Conservation (phyloP, 1,140 invertebrate species). For the Sitobion miscanthi region DNA sequence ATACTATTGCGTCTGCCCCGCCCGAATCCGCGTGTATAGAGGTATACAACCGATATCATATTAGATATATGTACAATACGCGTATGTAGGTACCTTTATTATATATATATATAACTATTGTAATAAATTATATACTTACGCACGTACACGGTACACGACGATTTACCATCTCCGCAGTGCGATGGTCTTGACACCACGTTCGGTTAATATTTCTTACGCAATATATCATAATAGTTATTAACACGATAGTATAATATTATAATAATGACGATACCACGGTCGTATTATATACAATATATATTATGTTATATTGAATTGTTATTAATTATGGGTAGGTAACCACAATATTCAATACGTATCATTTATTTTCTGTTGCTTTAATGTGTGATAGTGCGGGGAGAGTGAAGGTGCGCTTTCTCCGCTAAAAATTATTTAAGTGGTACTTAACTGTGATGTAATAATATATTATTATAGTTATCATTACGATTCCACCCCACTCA, state of each 20-base stretch:
- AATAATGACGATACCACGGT: background rate
- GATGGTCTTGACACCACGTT: background rate
- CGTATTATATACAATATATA: background rate
- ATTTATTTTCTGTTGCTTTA: too few species aligned
- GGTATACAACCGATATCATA: background rate
- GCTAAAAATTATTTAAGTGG: too few species aligned
- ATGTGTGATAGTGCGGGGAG: too few species aligned
- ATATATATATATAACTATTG: too few species aligned
- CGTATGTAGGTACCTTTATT: background rate
- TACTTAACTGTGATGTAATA: too few species aligned
- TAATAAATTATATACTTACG: background rate
- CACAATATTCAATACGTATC: too few species aligned
- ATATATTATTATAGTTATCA: too few species aligned
- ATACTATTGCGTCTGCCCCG: background rate
- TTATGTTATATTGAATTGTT: too few species aligned
- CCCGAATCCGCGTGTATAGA: background rate
- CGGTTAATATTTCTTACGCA: background rate
- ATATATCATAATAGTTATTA: constrained; percentile 1
- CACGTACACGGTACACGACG: background rate
- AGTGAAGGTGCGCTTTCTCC: too few species aligned
- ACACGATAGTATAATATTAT: background rate
- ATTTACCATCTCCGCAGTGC: background rate
- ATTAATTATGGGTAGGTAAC: too few species aligned
- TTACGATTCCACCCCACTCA: too few species aligned
- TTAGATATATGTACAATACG: background rate